Base-by-base conservation (phyloP, 2,113 vertebrate genomes). In the Lophotis ruficrista region DNA sequence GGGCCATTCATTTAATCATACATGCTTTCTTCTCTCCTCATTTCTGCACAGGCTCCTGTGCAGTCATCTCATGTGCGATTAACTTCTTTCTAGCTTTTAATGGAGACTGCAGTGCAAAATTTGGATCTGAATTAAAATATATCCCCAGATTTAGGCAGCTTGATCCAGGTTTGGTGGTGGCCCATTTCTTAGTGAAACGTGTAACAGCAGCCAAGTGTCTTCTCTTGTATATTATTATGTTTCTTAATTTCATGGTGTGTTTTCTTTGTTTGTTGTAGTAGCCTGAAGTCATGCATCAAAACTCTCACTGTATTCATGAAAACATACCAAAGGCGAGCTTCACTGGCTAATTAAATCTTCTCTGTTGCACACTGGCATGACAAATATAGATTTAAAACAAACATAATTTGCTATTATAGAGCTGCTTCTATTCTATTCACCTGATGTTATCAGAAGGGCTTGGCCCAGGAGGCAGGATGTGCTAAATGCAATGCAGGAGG, bases 181-280 rank as follows among this genome's bases (percentile, higher is more conserved):
- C 87, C 82, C 50, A 62, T 70, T 96, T 94, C 78, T 96, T 9
- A 12, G 50, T 54, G 75, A 91, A 95, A 96, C 83, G 54, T 93
- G 23, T 95, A 88, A 80, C 78, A 93, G 66, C 91, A 94, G 75
- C 91, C 62, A 94, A 96, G 66, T 85, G 58, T 90, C 85, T 96
- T 85, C 64, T 69, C 81, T 95, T 95, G 90, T 96, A 80, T 87
- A 76, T 95, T 82, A 91, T 87, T 94, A 83, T 87, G 85, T 93
- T 94, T 90, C 92, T 88, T 96, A 93, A 97, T 96, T 96, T 97
- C 87, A 95, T 90, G 82, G 92, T 91, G 71, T 93, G 82, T 88
- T 94, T 97, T 95, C 92, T 95, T 96, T 96, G 73, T 96, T 96
- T 97, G 71, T 96, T 94, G 75, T 85, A 58, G 87, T 91, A 91